Conservation (phyloP, 2,888 invertebrate genomes). For the Encarsia formosa region DNA sequence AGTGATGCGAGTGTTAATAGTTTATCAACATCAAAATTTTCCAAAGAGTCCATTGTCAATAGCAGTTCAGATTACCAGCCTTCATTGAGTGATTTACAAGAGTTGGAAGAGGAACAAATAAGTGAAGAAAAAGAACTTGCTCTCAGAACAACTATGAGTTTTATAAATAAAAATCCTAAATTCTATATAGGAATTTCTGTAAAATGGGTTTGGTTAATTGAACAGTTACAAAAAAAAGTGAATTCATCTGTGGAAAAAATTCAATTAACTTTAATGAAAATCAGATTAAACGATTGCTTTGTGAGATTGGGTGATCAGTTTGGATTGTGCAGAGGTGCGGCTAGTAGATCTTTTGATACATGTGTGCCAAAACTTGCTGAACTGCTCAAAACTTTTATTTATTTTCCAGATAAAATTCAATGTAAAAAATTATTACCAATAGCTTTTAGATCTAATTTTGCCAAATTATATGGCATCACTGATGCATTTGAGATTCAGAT, state of each 20-base stretch:
- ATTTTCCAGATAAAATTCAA: background rate
- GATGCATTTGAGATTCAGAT: conserved; percentile 10
- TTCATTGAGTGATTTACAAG: too few relatives aligned
- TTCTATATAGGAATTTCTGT: conserved; percentile 10
- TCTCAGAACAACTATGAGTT: conserved; percentile 4
- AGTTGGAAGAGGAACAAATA: too few relatives aligned
- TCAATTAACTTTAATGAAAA: conserved; percentile 22
- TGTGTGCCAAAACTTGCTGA: conserved; percentile 11
- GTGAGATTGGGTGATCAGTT: conserved; percentile 1
- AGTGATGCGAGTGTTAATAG: too few relatives aligned
- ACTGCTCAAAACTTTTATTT: conserved; percentile 13
- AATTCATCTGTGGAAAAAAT: conserved; percentile 3
- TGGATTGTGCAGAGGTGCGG: conserved; percentile 7
- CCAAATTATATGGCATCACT: background rate
- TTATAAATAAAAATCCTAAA: conserved; percentile 12
- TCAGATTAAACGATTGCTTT: conserved; percentile 19
- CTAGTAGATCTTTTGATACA: conserved; percentile 14
- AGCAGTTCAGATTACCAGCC: too few relatives aligned
- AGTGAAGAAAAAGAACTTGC: too few relatives aligned
- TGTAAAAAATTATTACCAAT: background rate
- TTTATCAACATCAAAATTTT: too few relatives aligned
- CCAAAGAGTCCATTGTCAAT: too few relatives aligned
- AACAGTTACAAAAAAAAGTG: conserved; percentile 1
- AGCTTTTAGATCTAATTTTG: conserved; percentile 4
- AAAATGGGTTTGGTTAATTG: conserved; percentile 16